A percentile compares a stretch with the other conserved stretches of the same genome.
These are phyloP conservation scores for Carcina quercana DNA, from an alignment of 2,888 invertebrate species.

Conservation along the genomic window DNA sequence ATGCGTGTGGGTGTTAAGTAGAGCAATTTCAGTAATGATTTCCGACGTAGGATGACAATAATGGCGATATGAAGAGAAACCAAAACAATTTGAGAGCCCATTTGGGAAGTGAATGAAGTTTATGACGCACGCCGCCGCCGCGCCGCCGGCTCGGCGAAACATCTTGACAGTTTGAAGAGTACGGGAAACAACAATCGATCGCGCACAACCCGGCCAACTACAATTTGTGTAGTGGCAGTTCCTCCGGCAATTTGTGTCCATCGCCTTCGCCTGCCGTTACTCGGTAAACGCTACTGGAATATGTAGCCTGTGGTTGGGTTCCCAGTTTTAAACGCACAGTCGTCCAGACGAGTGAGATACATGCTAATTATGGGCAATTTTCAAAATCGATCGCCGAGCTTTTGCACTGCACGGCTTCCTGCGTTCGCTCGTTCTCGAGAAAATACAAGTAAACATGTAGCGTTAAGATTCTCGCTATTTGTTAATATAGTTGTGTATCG, in stretches of 20 bases:
- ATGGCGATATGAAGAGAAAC: neutral
- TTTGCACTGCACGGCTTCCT: slow-evolving; percentile 62
- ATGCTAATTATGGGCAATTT: slow-evolving; percentile 72
- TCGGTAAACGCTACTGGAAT: slow-evolving; percentile 72
- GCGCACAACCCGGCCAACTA: slow-evolving; percentile 32
- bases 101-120: neutral
- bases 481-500: slow-evolving; percentile 13
- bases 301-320: slow-evolving; percentile 61
- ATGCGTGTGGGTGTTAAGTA: slow-evolving; percentile 9
- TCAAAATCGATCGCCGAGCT: slow-evolving; percentile 70
- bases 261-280: slow-evolving; percentile 65
- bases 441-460: slow-evolving; percentile 39
- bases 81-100: neutral
- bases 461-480: slow-evolving; percentile 18
- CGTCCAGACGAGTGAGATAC: slow-evolving; percentile 63
- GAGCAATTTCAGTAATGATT: slow-evolving; percentile 11
- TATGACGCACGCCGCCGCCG: neutral
- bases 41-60: slow-evolving; percentile 11
- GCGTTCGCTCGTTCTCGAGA: slow-evolving; percentile 44
- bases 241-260: slow-evolving; percentile 68
- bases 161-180: slow-evolving; percentile 20
- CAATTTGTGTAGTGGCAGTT: slow-evolving; percentile 67
- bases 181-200: slow-evolving; percentile 51
- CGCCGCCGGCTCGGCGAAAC: slow-evolving; percentile 15
- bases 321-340: slow-evolving; percentile 63